Evolutionary conservation across 2,888 invertebrate species (phyloP), one percentile per base, ranked within the genome.

Genomic region (Apodemia zela): DNA sequence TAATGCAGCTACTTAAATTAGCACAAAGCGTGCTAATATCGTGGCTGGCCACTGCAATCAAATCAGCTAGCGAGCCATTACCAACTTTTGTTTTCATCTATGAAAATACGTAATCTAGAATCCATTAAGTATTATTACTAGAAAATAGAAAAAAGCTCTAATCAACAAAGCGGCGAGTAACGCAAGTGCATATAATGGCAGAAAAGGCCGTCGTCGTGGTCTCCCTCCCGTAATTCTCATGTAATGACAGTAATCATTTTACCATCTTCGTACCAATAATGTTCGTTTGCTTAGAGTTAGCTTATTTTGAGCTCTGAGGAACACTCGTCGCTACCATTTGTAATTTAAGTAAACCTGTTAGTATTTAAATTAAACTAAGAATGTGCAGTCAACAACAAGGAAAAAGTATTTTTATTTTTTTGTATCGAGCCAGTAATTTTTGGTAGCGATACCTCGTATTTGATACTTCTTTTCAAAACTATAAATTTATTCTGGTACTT

Each of bases 201-300:
- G 72, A 73, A 79, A 78, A 77, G 51, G 10, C 49, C 49, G 21
- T 21, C 38, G 38, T 38, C 51, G 51, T 51, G 51, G 51, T 51
- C 51, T 51, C 75, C 80, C 76, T 71, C 79, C 73, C 75, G 83
- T 85, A 85, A 88, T 88, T 85, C 80, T 67, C 74, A 67, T 66
- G 77, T 88, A 90, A 89, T 89, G 87, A 87, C 80, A 75, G 89
- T 83, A 89, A 90, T 90, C 87, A 89, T 89, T 87, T 86, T 81
- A 86, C 84, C 87, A 87, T 89, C 87, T 85, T 79, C 78, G 78
- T 81, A 80, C 84, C 86, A 81, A 85, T 87, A 82, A 78, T 76
- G 72, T 76, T 77, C 79, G 78, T 79, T 80, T 81, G 78, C 77
- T 75, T 51, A 51, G 51, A 49, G 49, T 49, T 49, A 49, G 49